These are phyloP conservation scores for Odontophorus gujanensis DNA, from an alignment of 2,113 vertebrate genomes.

Conservation along the genomic window DNA sequence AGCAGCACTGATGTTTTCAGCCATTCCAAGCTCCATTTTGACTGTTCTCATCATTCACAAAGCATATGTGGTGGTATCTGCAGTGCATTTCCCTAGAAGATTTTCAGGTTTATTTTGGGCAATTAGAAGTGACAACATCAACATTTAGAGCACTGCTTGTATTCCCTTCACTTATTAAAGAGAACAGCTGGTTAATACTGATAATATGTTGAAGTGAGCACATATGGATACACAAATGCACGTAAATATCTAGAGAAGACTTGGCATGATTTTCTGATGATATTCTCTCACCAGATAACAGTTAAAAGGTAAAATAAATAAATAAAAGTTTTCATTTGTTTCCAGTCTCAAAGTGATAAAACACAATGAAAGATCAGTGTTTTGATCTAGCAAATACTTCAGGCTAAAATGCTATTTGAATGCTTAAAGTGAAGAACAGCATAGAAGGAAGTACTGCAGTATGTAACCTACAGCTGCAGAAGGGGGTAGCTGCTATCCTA, in stretches of 20 bases:
- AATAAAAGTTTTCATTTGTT: neutral
- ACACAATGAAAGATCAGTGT: neutral
- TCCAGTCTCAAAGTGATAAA: neutral
- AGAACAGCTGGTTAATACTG: constrained; percentile 51
- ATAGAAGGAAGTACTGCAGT: neutral
- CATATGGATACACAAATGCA: neutral
- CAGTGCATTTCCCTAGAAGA: neutral
- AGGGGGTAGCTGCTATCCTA: neutral
- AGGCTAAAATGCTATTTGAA: neutral
- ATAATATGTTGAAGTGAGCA: constrained; percentile 23
- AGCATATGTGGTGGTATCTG: neutral
- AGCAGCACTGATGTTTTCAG: neutral
- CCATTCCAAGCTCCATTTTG: neutral
- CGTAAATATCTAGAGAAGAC: neutral
- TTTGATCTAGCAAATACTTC: neutral
- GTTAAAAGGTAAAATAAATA: neutral
- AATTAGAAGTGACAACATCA: constrained; percentile 42
- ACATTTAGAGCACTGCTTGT: constrained; percentile 1
- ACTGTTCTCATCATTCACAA: neutral
- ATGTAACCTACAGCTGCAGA: fast-evolving
- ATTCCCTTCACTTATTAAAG: constrained; percentile 13
- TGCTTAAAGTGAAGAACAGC: neutral
- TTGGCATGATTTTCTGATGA: neutral
- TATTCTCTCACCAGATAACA: neutral
- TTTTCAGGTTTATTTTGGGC: constrained; percentile 12